Evolutionary conservation across 2,888 invertebrate species (phyloP).

Genomic region (Campoletis raptor): DNA sequence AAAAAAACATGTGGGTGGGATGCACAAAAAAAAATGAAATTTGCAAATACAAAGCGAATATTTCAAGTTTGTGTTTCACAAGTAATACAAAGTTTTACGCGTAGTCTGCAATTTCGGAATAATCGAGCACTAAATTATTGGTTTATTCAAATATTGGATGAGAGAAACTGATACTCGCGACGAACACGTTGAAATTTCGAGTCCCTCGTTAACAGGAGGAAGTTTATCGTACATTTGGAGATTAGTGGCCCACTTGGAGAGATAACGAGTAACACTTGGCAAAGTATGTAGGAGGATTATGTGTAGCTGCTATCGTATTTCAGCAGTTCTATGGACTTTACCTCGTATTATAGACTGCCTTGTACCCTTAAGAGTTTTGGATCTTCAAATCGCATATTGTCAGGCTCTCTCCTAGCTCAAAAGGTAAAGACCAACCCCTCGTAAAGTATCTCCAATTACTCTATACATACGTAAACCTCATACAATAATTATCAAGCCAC

Average conservation of each 20-base stretch:
- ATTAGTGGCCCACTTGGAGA: constrained; percentile 40
- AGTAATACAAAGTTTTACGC: background rate
- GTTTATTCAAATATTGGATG: constrained; percentile 14
- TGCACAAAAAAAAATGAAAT: no score
- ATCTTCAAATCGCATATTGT: constrained; percentile 17
- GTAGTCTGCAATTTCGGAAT: background rate
- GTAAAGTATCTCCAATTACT: constrained; percentile 45
- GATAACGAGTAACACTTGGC: constrained; percentile 58
- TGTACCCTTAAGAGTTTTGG: background rate
- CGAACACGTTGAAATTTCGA: constrained; percentile 5
- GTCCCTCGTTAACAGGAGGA: background rate
- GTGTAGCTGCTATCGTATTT: constrained; percentile 43
- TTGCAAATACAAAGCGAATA: no score
- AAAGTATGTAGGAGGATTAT: constrained; percentile 40
- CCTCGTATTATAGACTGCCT: constrained; percentile 20
- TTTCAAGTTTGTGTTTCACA: no score
- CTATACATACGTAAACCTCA: background rate
- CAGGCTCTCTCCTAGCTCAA: constrained; percentile 23
- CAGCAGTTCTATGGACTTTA: constrained; percentile 40
- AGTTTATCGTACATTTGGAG: constrained; percentile 42
- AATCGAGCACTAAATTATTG: background rate
- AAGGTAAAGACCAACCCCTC: constrained; percentile 35
- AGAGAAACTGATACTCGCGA: constrained; percentile 1
- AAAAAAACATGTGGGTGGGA: background rate
- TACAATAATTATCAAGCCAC: constrained; percentile 24